Percentiles rank a stretch among this genome's conserved stretches.
phyloP scores from a whole-genome alignment of 2,113 vertebrate species.

The Coregonus clupeaformis region DNA sequence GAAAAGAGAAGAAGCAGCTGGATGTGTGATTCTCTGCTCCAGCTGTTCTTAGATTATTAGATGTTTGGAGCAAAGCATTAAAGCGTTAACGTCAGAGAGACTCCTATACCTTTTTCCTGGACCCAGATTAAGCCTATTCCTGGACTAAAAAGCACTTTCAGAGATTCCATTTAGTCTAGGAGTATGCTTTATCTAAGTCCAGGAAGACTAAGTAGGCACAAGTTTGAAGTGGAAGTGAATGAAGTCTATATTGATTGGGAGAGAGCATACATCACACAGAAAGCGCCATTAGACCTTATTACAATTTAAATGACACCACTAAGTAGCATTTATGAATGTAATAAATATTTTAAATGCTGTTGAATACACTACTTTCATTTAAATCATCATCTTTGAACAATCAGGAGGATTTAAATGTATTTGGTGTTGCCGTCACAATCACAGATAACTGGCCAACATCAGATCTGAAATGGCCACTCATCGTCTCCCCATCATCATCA shows the following conservation, averaged over 20 bases:
- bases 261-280: slow-evolving; percentile 6
- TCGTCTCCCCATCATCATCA: background rate
- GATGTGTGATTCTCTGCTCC: slow-evolving; percentile 26
- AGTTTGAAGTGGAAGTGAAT: background rate
- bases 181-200: background rate
- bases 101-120: slow-evolving; percentile 44
- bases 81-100: slow-evolving; percentile 25
- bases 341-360: slow-evolving; percentile 24
- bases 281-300: background rate
- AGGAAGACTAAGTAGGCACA: background rate
- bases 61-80: slow-evolving; percentile 37
- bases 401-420: background rate
- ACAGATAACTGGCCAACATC: slow-evolving; percentile 25
- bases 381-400: slow-evolving; percentile 17
- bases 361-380: background rate
- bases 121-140: background rate
- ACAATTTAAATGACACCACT: background rate
- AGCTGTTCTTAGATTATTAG: slow-evolving; percentile 45
- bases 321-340: slow-evolving; percentile 23
- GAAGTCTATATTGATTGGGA: background rate
- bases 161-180: background rate
- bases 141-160: background rate
- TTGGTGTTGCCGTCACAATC: background rate
- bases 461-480: background rate
- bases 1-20: slow-evolving; percentile 46